A percentile compares a stretch with the other conserved stretches of the same genome.
These are phyloP conservation scores for Neodiprion lecontei DNA, from an alignment of 1,140 invertebrate genomes.

Conservation along the genomic window DNA sequence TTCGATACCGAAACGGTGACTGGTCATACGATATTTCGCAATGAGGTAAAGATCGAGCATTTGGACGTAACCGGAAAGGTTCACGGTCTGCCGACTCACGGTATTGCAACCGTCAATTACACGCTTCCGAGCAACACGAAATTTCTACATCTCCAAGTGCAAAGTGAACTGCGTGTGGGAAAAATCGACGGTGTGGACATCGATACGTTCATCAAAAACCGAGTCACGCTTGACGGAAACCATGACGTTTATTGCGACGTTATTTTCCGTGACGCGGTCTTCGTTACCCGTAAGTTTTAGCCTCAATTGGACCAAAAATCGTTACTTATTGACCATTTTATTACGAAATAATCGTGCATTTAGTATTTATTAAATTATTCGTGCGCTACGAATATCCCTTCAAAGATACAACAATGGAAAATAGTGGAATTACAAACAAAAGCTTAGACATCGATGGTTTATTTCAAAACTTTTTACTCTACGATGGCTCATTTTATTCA, in stretches of 20 bases:
- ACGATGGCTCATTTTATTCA: no score
- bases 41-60: conserved; percentile 30
- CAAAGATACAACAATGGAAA: no score
- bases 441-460: no score
- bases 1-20: conserved; percentile 32
- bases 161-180: conserved; percentile 29
- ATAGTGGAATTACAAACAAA: no score
- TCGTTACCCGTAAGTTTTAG: conserved; percentile 32
- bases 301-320: no score
- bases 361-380: no score
- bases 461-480: no score
- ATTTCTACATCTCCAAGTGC: conserved; percentile 39
- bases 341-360: no score
- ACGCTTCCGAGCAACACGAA: conserved; percentile 33
- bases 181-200: conserved; percentile 41
- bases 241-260: conserved; percentile 37
- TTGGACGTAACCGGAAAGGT: conserved; percentile 29
- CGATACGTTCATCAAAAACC: conserved; percentile 36
- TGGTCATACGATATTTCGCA: conserved; percentile 31
- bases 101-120: conserved; percentile 21
- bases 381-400: no score
- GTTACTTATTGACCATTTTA: no score
- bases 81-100: conserved; percentile 31
- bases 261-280: conserved; percentile 37
- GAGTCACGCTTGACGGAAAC: conserved; percentile 38